Base-by-base conservation (phyloP, 2,113 vertebrate genomes). In the Drymodes brunneopygia region DNA sequence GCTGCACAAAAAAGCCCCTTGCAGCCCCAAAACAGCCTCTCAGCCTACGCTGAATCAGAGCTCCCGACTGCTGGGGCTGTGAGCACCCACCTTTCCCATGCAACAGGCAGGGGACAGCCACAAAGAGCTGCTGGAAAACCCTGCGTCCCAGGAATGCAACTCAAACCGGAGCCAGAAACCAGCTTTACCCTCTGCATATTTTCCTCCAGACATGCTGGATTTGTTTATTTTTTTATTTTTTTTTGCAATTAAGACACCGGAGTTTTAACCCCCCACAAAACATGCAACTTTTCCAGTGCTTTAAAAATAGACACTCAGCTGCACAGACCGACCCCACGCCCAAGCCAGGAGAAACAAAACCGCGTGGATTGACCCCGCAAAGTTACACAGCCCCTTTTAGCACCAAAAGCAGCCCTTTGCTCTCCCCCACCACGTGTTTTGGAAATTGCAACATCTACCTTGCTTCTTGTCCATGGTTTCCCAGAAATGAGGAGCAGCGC, bases 381-480 rank as follows among this genome's bases (percentile, higher is more conserved):
- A 92, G 51, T 88, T 86, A 27, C 81, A 57, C 12, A 1, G 53
- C 44, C n/a, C 81, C 86, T 56, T 54, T 47, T 23, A 79, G 92
- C 82, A 83, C 25, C 70, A 38, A 24, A 51, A 53, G 2, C 40
- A 28, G 54, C 88, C 84, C 28, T 79, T 23, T 3, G 3, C 67
- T 85, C 50, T 28, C 79, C 54, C 86, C 86, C 81, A 38, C 67
- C 94, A 92, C 73, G 91, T 88, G 92, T 51, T 93, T 93, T 91
- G 72, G 29, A 80, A 92, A 91, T 96, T 97, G 96, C 97, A 97
- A 96, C 94, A 96, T 92, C 78, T 96, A 98, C 97, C 97, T 97
- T 97, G 96, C 90, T 94, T 98, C 87, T 94, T 97, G 94, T 98
- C 97, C 97, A 98, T 98, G 96, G 92, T 47, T 98, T 96, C 97